phyloP scores from a whole-genome alignment of 2,888 invertebrate genomes.

The Coecobrya sp. region DNA sequence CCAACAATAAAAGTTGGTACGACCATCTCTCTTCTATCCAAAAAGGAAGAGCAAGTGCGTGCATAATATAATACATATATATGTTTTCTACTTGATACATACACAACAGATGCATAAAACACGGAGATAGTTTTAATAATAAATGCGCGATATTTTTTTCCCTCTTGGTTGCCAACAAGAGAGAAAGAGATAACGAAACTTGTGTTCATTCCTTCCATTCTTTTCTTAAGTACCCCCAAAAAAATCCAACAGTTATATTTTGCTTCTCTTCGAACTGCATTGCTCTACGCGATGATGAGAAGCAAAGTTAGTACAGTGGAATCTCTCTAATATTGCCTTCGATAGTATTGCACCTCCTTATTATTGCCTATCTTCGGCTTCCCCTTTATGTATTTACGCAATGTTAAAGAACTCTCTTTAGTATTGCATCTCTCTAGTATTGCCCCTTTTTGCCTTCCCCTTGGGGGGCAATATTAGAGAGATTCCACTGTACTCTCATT shows the following conservation, averaged over 20 bases:
- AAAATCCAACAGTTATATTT: conserved; percentile 47
- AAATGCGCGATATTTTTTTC: conserved; percentile 9
- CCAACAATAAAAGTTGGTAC: background rate
- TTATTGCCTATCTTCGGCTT: too few species aligned
- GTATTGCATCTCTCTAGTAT: too few species aligned
- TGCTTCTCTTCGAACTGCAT: background rate
- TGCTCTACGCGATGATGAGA: background rate
- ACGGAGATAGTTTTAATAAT: background rate
- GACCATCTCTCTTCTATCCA: background rate
- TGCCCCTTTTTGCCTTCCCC: too few species aligned
- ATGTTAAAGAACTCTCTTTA: too few species aligned
- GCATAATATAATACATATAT: background rate
- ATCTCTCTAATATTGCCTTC: too few species aligned
- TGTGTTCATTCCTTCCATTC: background rate
- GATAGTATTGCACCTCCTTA: too few species aligned
- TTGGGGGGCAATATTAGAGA: too few species aligned
- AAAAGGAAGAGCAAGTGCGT: conserved; percentile 33
- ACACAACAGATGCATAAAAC: conserved; percentile 44
- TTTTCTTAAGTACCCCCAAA: conserved; percentile 43
- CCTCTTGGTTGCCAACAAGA: too few species aligned
- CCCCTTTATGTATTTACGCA: too few species aligned
- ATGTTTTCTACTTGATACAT: background rate
- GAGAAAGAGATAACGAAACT: background rate
- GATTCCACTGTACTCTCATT: conserved; percentile 19
- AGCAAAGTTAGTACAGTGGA: too few species aligned